A percentile compares a stretch with the other conserved stretches of the same genome.
phyloP scores from a whole-genome alignment of 2,888 invertebrate genomes.

The Agrypnus murinus region DNA sequence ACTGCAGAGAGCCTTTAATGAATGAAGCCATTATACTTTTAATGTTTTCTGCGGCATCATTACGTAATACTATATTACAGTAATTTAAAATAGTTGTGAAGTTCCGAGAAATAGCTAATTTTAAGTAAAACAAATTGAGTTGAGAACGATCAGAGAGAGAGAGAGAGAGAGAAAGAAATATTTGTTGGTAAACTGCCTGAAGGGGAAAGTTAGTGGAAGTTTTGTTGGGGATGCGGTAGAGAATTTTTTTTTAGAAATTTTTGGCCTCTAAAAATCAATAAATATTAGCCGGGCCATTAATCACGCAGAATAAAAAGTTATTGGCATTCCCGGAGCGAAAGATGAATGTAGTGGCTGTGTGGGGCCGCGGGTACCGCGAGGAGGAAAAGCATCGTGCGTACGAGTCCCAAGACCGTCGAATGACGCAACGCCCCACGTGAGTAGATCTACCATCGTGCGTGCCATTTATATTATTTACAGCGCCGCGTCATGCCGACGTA shows the following conservation, averaged over 20 bases:
- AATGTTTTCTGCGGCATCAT: conserved; percentile 41
- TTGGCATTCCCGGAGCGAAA: conserved; percentile 47
- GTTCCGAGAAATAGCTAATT: conserved; percentile 20
- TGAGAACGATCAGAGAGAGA: background rate
- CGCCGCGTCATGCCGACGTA: conserved; percentile 39
- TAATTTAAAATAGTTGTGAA: conserved; percentile 43
- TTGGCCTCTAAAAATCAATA: conserved; percentile 39
- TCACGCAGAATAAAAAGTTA: conserved; percentile 47
- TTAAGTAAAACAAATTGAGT: conserved; percentile 21
- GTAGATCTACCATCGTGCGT: conserved; percentile 38
- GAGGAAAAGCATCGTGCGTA: conserved; percentile 39
- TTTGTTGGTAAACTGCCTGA: too few relatives aligned
- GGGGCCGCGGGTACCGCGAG: conserved; percentile 34
- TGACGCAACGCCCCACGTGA: conserved; percentile 50
- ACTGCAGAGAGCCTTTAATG: conserved; percentile 35
- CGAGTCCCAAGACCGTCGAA: conserved; percentile 40
- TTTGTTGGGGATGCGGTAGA: background rate
- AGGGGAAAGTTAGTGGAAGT: conserved; percentile 1
- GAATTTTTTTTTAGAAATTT: conserved; percentile 30
- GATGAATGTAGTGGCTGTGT: conserved; percentile 43
- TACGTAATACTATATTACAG: conserved; percentile 37
- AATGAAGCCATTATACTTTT: conserved; percentile 43
- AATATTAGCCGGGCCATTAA: conserved; percentile 47
- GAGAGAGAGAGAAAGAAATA: too few relatives aligned
- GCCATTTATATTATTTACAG: conserved; percentile 47